Conservation (phyloP, 2,888 invertebrate species). For the Aphrophora alni region DNA sequence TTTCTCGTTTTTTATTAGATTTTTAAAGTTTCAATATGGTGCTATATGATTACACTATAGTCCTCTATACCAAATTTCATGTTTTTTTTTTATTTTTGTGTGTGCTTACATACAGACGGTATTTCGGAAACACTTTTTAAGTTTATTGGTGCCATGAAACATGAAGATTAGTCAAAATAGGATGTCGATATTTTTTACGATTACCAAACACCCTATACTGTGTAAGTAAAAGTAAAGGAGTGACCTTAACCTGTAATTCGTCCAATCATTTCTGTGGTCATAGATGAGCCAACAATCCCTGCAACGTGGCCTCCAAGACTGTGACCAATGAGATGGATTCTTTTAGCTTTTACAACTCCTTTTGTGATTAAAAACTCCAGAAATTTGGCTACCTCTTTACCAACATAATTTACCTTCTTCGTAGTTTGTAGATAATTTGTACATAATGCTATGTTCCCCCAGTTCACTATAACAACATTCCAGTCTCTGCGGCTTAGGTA, state of each 20-base stretch:
- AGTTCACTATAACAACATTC: conserved; percentile 77
- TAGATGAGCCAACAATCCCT: conserved; percentile 67
- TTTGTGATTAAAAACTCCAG: conserved; percentile 67
- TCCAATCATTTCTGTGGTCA: neutral
- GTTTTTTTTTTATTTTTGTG: too few relatives aligned
- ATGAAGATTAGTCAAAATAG: too few relatives aligned
- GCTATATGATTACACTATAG: too few relatives aligned
- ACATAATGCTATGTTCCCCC: conserved; percentile 77
- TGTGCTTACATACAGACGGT: too few relatives aligned
- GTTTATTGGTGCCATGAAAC: too few relatives aligned
- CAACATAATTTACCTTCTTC: conserved; percentile 74
- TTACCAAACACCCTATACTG: too few relatives aligned
- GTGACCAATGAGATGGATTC: conserved; percentile 75
- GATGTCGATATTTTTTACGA: too few relatives aligned
- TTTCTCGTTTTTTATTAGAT: too few relatives aligned
- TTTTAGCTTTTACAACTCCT: conserved; percentile 66
- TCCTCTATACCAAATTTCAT: too few relatives aligned
- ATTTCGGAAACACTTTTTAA: too few relatives aligned
- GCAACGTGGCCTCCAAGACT: conserved; percentile 75
- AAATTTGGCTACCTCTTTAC: conserved; percentile 71
- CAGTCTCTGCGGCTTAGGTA: conserved; percentile 74
- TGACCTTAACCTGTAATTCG: neutral
- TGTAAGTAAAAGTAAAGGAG: too few relatives aligned
- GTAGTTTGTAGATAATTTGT: conserved; percentile 73
- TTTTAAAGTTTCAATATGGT: too few relatives aligned